These are phyloP conservation scores for Gari tellinella DNA, from an alignment of 2,888 invertebrate species.

Conservation along the genomic window DNA sequence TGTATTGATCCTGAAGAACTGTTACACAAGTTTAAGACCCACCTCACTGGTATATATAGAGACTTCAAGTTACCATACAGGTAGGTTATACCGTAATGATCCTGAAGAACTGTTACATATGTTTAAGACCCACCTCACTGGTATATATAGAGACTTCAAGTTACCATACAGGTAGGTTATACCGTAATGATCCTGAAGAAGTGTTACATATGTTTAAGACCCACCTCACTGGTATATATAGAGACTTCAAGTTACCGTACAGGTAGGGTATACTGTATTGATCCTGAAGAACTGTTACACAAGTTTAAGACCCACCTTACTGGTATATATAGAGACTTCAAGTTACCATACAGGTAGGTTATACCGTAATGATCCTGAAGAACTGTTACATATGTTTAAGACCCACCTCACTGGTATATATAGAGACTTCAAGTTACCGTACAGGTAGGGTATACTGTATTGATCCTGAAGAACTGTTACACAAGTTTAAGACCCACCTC, in stretches of 20 bases:
- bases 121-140: conserved; percentile 18
- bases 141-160: conserved; percentile 38
- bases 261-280: no score
- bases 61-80: conserved; percentile 46
- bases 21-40: conserved; percentile 7
- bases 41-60: conserved; percentile 35
- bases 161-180: conserved; percentile 45
- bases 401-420: no score
- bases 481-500: no score
- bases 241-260: no score
- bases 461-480: background rate
- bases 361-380: background rate
- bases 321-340: no score
- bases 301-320: no score
- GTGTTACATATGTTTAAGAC: no score
- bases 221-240: no score
- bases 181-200: background rate
- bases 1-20: conserved; percentile 1
- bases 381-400: background rate
- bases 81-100: conserved; percentile 14
- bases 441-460: no score
- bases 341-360: no score
- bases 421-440: no score
- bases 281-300: background rate
- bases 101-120: conserved; percentile 6